phyloP scores from a whole-genome alignment of 2,113 vertebrate genomes.

The Takifugu bimaculatus region DNA sequence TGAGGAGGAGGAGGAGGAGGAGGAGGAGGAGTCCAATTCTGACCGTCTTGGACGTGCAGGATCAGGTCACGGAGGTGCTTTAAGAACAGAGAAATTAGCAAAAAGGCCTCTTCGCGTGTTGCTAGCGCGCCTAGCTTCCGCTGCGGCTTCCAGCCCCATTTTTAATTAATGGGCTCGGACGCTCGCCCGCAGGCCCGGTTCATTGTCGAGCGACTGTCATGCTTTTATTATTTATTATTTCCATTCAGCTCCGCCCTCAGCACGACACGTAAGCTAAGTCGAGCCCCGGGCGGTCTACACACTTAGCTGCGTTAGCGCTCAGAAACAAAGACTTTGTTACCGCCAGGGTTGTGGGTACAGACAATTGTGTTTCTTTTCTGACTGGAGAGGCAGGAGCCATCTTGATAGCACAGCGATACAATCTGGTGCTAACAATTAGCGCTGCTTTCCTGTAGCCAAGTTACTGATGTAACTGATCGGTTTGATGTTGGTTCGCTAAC shows the following conservation, averaged over 20 bases:
- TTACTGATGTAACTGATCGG: too few relatives aligned
- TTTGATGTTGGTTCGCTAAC: too few relatives aligned
- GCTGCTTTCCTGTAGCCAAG: not conserved
- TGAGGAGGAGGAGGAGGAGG: constrained; percentile 16
- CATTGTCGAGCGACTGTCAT: constrained; percentile 13
- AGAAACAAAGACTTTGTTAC: constrained; percentile 26
- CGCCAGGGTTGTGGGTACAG: constrained; percentile 18
- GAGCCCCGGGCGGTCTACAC: constrained; percentile 49
- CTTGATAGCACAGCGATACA: not conserved
- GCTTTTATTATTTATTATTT: constrained; percentile 20
- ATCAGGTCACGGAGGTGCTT: constrained; percentile 34
- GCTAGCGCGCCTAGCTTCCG: not conserved
- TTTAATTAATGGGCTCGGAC: constrained; percentile 67
- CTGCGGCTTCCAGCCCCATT: constrained; percentile 28
- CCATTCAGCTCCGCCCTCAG: constrained; percentile 47
- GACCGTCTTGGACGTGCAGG: constrained; percentile 5
- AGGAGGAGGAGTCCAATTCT: constrained; percentile 22
- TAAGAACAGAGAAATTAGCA: not conserved
- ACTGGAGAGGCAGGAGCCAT: constrained; percentile 6
- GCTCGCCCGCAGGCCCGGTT: constrained; percentile 42
- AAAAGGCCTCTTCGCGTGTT: not conserved
- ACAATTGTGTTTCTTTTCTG: constrained; percentile 5
- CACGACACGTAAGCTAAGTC: constrained; percentile 54
- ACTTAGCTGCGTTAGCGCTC: constrained; percentile 39
- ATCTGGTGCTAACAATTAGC: not conserved